A percentile compares a stretch with the other conserved stretches of the same genome.
Evolutionary conservation across 2,888 invertebrate genomes (phyloP).

Genomic region (Synanthedon tipuliformis): DNA sequence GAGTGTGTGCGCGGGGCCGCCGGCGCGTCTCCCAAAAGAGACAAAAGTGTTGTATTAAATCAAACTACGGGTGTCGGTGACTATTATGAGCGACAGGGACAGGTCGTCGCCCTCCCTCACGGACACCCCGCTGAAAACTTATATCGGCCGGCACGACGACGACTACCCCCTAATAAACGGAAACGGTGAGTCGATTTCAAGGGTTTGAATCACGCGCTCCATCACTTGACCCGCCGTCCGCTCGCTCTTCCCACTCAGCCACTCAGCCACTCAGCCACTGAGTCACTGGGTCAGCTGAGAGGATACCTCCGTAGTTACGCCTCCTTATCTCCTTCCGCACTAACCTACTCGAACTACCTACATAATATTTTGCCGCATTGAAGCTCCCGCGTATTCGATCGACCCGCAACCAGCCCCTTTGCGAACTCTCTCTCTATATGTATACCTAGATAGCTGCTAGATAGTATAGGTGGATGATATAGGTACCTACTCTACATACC

Average conservation of each 20-base stretch:
- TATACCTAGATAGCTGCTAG: background rate
- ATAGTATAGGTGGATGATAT: background rate
- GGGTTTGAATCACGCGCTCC: slow-evolving; percentile 24
- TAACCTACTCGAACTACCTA: slow-evolving; percentile 16
- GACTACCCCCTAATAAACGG: slow-evolving; percentile 83
- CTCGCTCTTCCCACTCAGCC: slow-evolving; percentile 14
- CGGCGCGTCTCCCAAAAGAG: slow-evolving; percentile 25
- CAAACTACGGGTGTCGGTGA: slow-evolving; percentile 55
- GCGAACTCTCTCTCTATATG: slow-evolving; percentile 24
- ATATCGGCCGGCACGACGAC: slow-evolving; percentile 85
- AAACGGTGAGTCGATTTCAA: slow-evolving; percentile 69
- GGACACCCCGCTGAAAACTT: slow-evolving; percentile 88
- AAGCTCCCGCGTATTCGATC: slow-evolving; percentile 48
- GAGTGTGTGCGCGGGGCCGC: slow-evolving; percentile 58
- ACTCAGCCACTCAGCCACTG: slow-evolving; percentile 13
- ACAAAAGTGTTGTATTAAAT: slow-evolving; percentile 34
- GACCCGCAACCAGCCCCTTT: slow-evolving; percentile 39
- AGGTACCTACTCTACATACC: too few species aligned
- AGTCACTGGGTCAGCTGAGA: slow-evolving; percentile 20
- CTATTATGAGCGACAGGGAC: slow-evolving; percentile 91
- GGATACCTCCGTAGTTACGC: slow-evolving; percentile 5
- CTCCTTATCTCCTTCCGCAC: slow-evolving; percentile 5
- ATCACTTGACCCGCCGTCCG: slow-evolving; percentile 15
- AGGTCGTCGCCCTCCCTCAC: slow-evolving; percentile 89
- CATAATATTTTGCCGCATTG: slow-evolving; percentile 52